Evolutionary conservation across 2,888 invertebrate genomes (phyloP).

Genomic region (Notodonta ziczac): DNA sequence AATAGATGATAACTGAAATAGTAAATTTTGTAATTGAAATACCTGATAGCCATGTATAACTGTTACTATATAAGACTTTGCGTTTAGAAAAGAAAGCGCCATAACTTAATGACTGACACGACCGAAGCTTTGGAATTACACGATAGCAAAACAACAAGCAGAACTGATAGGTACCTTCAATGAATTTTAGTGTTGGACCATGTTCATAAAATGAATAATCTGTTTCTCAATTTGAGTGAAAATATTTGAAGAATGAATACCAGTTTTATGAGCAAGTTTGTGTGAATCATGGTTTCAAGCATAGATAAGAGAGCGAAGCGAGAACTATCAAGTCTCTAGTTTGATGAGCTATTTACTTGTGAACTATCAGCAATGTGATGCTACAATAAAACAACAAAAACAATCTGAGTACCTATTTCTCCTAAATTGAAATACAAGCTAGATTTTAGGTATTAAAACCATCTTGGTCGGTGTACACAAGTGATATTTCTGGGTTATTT

Average conservation of each 20-base stretch:
- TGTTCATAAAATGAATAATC: background rate
- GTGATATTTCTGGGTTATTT: conserved; percentile 1
- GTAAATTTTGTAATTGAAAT: background rate
- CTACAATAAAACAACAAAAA: background rate
- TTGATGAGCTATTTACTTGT: background rate
- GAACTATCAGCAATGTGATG: background rate
- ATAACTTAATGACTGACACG: background rate
- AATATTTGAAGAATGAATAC: background rate
- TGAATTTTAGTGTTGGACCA: background rate
- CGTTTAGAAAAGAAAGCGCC: background rate
- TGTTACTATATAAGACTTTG: background rate
- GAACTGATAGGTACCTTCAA: background rate
- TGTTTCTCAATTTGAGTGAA: background rate
- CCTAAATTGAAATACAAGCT: background rate
- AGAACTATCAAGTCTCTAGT: background rate
- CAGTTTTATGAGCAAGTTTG: background rate
- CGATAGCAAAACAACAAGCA: background rate
- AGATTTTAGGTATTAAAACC: background rate
- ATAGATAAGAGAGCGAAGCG: too few species aligned
- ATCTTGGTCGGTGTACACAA: background rate
- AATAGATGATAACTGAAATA: too few species aligned
- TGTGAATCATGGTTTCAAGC: background rate
- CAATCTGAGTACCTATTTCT: background rate
- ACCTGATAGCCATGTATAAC: background rate
- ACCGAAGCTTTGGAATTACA: background rate